Percentiles rank a stretch among this genome's conserved stretches.
phyloP scores from a whole-genome alignment of 2,113 vertebrate species.

The Neotragus pygmaeus region DNA sequence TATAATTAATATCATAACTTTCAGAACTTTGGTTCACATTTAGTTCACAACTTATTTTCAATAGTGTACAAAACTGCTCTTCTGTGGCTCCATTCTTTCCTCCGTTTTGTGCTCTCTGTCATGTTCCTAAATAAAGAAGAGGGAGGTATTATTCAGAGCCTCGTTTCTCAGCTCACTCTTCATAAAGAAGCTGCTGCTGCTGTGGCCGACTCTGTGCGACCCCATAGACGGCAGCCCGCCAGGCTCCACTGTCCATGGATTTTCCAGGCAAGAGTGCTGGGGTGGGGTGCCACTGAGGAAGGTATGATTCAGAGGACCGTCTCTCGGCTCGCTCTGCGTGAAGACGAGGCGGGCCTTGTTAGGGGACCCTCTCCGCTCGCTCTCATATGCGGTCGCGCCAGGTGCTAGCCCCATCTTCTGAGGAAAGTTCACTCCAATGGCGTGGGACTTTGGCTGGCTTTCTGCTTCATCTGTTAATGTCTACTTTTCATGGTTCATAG shows the following conservation, averaged over 20 bases:
- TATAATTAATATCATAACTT: neutral
- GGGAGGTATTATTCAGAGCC: neutral
- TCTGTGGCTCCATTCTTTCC: neutral
- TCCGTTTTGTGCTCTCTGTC: neutral
- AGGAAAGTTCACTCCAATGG: neutral
- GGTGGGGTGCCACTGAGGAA: neutral
- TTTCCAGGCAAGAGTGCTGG: too few species aligned
- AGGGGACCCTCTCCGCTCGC: neutral
- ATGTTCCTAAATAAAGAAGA: neutral
- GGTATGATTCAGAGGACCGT: neutral
- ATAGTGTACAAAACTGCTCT: neutral
- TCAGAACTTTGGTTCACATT: neutral
- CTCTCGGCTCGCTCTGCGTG: neutral
- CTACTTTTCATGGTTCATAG: neutral
- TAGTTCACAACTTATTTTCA: neutral
- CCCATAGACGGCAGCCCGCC: too few species aligned
- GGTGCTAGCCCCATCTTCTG: neutral
- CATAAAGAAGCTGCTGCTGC: too few species aligned
- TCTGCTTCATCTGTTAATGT: neutral
- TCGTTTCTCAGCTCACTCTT: neutral
- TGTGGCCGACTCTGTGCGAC: accelerated
- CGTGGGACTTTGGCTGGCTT: neutral
- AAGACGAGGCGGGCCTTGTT: neutral
- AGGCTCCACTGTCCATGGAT: too few species aligned
- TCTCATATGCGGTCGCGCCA: neutral